phyloP scores from a whole-genome alignment of 2,888 invertebrate genomes.

The Polydrusus pterygomalis region DNA sequence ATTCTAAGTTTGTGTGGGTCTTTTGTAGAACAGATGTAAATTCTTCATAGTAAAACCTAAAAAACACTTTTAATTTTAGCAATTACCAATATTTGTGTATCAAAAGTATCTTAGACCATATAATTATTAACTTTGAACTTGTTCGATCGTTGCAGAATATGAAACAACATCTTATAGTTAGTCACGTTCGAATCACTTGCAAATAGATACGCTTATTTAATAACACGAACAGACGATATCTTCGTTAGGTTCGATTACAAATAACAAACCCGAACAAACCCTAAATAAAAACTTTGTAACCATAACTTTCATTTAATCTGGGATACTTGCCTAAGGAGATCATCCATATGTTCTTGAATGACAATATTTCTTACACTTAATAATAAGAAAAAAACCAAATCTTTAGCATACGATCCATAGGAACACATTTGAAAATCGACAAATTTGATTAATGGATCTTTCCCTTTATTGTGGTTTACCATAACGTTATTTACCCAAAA shows the following conservation, averaged over 20 bases:
- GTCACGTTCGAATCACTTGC: too few relatives aligned
- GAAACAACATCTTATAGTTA: too few relatives aligned
- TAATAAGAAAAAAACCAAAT: conserved; percentile 62
- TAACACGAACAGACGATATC: too few relatives aligned
- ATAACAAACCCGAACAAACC: too few relatives aligned
- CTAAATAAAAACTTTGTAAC: too few relatives aligned
- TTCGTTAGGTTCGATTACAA: too few relatives aligned
- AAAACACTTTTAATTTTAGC: background rate
- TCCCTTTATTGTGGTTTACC: conserved; percentile 68
- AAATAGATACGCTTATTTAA: too few relatives aligned
- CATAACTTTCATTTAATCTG: too few relatives aligned
- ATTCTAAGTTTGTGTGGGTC: background rate
- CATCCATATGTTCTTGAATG: conserved; percentile 43
- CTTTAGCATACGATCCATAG: conserved; percentile 59
- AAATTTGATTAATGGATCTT: conserved; percentile 57
- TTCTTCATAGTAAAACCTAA: conserved; percentile 31
- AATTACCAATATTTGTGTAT: too few relatives aligned
- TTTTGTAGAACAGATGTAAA: conserved; percentile 1
- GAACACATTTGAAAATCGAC: conserved; percentile 62
- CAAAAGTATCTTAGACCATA: too few relatives aligned
- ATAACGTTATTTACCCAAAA: conserved; percentile 78
- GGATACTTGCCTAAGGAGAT: conserved; percentile 39
- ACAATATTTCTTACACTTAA: conserved; percentile 58
- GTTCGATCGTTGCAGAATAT: too few relatives aligned
- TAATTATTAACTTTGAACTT: too few relatives aligned